Conservation (phyloP, 2,797 vertebrate genomes). For the Lithobates sylvaticus region DNA sequence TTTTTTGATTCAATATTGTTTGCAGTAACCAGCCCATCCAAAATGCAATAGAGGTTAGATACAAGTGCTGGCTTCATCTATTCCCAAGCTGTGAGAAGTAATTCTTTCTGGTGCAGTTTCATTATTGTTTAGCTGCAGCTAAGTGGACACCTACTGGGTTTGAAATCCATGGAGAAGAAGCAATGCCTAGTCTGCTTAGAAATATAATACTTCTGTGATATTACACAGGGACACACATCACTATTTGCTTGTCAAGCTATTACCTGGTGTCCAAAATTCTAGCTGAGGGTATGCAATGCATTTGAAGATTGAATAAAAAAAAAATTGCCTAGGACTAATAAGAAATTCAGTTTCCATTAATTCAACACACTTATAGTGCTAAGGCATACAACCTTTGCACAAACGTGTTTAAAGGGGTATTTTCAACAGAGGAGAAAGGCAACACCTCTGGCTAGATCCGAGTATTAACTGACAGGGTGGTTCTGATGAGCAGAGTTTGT, state of each 20-base stretch:
- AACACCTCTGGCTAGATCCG: too few species aligned
- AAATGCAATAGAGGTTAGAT: slow-evolving; percentile 1
- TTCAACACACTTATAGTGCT: too few species aligned
- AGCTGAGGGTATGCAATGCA: not conserved
- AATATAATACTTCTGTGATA: not conserved
- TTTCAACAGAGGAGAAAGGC: too few species aligned
- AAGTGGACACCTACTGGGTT: not conserved
- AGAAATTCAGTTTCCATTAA: not conserved
- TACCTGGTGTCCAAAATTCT: not conserved
- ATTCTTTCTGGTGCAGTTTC: slow-evolving; percentile 11
- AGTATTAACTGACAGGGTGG: too few species aligned
- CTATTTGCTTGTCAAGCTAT: not conserved
- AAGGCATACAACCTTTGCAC: not conserved
- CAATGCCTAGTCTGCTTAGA: not conserved
- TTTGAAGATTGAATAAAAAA: not conserved
- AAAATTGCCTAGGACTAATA: not conserved
- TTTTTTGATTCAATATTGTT: not conserved
- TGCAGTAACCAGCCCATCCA: not conserved
- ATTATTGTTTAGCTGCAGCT: slow-evolving; percentile 1
- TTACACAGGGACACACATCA: not conserved
- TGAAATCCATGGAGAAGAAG: not conserved
- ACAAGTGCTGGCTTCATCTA: not conserved
- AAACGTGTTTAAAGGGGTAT: not conserved
- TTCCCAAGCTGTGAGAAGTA: slow-evolving; percentile 4
- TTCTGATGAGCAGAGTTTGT: too few species aligned